Evolutionary conservation across 2,797 vertebrate genomes (phyloP), one percentile per base, ranked within the genome.

Genomic region (Poecilia wingei): DNA sequence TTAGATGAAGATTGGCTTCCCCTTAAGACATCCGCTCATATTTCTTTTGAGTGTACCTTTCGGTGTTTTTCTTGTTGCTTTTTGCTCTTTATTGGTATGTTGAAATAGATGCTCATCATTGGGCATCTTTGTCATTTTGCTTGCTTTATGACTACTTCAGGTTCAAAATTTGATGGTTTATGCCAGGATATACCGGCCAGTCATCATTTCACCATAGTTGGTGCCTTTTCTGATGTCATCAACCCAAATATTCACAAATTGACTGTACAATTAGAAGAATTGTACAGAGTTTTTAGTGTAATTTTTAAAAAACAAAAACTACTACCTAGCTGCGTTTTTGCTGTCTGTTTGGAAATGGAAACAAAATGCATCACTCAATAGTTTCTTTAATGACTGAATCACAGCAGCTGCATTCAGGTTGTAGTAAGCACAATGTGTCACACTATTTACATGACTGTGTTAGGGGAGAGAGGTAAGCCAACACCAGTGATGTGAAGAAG

Each of bases 401-500:
- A 39, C 20, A 12, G 36, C 36, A 10, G 64, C 8, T 39, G 36
- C 64, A 41, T 68, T 75, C 12, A 81, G 43, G 18, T 6, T 45
- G 28, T 61, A 8, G 16, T 28, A 6, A 13, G 36, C 2, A 6
- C 10, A 36, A 31, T 53, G 55, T 55, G 49, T 39, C 25, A 10
- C 25, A 18, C 43, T 41, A 49, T 31, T 53, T 14, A 57, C 64
- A 4, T 41, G 64, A 31, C 75, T 70, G 20, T 79, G 74, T 43
- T 41, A 14, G 41, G 28, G 36, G 74, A 36, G 51, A 76, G 66
- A 86, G 69, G 71, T 69, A 76, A 61, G 64, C 74, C 9, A 64
- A 75, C 31, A 49, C 45, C 46, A 82, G 53, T 51, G 73, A 79
- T 84, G 73, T 77, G 64, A 77, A 72, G 74, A 79, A 85, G 75